Percentiles rank a stretch among this genome's conserved stretches.
Conservation (phyloP, 2,888 invertebrate species). For the Leptogaster cylindrica region DNA sequence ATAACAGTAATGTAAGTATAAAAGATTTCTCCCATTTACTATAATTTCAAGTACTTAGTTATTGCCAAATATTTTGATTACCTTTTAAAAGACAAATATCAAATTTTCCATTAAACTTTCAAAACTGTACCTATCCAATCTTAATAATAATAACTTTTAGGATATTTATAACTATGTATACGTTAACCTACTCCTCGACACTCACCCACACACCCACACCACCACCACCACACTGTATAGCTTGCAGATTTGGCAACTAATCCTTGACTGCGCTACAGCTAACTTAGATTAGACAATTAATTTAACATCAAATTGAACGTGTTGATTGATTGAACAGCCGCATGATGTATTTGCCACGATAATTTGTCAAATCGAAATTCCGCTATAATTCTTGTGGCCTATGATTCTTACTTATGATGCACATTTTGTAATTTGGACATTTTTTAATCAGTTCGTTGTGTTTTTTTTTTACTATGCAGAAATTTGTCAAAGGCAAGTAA, state of each 20-base stretch:
- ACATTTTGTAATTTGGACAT: slow-evolving; percentile 35
- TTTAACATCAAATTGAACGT: slow-evolving; percentile 27
- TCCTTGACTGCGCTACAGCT: slow-evolving; percentile 24
- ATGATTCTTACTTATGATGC: slow-evolving; percentile 21
- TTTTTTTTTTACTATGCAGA: slow-evolving; percentile 35
- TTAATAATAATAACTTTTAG: too few relatives aligned
- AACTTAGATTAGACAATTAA: slow-evolving; percentile 33
- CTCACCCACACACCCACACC: neutral
- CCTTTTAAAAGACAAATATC: too few relatives aligned
- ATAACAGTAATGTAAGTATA: too few relatives aligned
- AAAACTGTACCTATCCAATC: too few relatives aligned
- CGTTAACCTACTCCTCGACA: too few relatives aligned
- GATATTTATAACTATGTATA: too few relatives aligned
- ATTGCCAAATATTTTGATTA: too few relatives aligned
- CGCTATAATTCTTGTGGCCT: slow-evolving; percentile 33
- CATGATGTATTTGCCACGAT: slow-evolving; percentile 29
- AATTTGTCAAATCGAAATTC: slow-evolving; percentile 19
- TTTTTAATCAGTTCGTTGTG: slow-evolving; percentile 39
- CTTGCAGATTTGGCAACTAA: slow-evolving; percentile 35
- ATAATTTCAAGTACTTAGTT: too few relatives aligned
- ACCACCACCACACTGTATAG: slow-evolving; percentile 26
- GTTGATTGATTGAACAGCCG: slow-evolving; percentile 38
- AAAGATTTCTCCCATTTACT: too few relatives aligned
- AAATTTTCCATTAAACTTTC: too few relatives aligned
- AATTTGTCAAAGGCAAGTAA: slow-evolving; percentile 39